These are phyloP conservation scores for Actenoides hombroni DNA, from an alignment of 2,113 vertebrate genomes.

Conservation along the genomic window DNA sequence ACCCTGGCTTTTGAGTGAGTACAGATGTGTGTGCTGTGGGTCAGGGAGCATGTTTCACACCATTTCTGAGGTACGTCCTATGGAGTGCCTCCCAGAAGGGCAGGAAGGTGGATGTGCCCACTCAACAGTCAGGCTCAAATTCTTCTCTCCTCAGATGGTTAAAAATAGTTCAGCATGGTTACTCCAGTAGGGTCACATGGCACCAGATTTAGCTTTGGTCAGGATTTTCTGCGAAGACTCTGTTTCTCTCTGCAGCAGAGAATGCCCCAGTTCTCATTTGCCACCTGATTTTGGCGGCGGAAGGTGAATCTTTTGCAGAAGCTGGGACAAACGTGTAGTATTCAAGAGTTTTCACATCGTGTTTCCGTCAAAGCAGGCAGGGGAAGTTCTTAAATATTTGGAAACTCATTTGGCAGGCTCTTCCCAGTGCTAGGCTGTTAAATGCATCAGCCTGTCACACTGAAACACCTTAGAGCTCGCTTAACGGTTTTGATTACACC, in stretches of 20 bases:
- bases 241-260: neutral
- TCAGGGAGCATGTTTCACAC: neutral
- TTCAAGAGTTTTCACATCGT: neutral
- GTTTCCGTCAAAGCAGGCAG: neutral
- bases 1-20: neutral
- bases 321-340: neutral
- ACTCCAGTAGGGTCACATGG: neutral
- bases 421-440: neutral
- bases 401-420: conserved; percentile 23
- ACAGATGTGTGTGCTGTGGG: neutral
- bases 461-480: conserved; percentile 4
- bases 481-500: neutral
- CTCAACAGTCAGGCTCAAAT: neutral
- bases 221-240: neutral
- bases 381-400: conserved; percentile 17
- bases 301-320: conserved; percentile 10
- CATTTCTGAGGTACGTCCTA: neutral
- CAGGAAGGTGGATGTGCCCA: neutral
- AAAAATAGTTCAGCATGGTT: neutral
- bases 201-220: neutral
- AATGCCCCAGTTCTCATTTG: neutral
- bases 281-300: neutral
- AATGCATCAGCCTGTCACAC: neutral
- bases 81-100: neutral
- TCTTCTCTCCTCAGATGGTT: neutral